Conservation (phyloP, 2,113 vertebrate genomes). For the Anoplopoma fimbria region DNA sequence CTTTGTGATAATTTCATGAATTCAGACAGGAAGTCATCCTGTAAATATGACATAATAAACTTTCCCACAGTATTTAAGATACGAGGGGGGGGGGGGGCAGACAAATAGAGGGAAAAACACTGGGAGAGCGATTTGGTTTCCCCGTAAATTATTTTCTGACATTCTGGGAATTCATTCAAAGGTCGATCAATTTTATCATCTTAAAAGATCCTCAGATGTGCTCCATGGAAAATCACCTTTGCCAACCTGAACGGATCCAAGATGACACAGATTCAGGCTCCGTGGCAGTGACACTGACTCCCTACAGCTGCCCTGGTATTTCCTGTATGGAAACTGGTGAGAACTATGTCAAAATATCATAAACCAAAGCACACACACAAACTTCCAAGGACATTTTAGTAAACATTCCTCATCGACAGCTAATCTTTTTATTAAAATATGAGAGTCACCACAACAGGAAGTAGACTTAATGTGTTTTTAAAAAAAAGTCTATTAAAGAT, state of each 20-base stretch:
- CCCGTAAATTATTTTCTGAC: slow-evolving; percentile 10
- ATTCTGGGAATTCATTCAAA: slow-evolving; percentile 10
- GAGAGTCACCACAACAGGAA: neutral
- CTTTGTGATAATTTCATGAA: slow-evolving; percentile 26
- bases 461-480: neutral
- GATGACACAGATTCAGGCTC: slow-evolving; percentile 31
- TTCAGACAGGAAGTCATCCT: slow-evolving; percentile 64
- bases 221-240: slow-evolving; percentile 40
- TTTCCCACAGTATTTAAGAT: slow-evolving; percentile 57
- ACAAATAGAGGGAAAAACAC: slow-evolving; percentile 19
- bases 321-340: slow-evolving; percentile 72
- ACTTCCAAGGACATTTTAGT: neutral
- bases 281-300: slow-evolving; percentile 57
- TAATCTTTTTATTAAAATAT: neutral
- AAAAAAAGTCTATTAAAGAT: too few species aligned
- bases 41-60: slow-evolving; percentile 61
- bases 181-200: slow-evolving; percentile 22
- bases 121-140: neutral
- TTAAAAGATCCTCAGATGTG: slow-evolving; percentile 46
- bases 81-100: neutral
- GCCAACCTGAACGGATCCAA: slow-evolving; percentile 41
- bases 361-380: slow-evolving; percentile 37
- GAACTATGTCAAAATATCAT: slow-evolving; percentile 67
- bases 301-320: slow-evolving; percentile 71
- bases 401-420: neutral